Base-by-base conservation (phyloP, 2,797 vertebrate genomes). In the Spinibarbus caldwelli region DNA sequence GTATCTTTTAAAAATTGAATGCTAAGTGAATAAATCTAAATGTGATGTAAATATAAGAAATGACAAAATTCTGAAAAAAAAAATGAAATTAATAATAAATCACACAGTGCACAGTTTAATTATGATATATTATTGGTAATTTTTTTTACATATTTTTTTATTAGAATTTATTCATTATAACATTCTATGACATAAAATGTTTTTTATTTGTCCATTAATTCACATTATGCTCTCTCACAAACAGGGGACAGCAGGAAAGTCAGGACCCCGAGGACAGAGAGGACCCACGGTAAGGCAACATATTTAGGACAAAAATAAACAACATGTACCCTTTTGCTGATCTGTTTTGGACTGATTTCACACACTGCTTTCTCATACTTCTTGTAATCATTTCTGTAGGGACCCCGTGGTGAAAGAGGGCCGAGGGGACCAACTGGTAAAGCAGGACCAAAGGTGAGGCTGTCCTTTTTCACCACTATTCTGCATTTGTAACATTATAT, bases 391-490 rank as follows among this genome's bases (percentile, higher is more conserved):
- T 86, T 78, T 78, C 82, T 87, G 17, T 86, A 99, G 98, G 98
- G 98, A 29, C 98, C 98, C 12, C 94, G 98, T 87, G 98, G 98
- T 82, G 98, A 99, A 90, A 95, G 98, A 93, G 98, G 98, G 75
- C 97, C 98, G 3, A 96, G 98, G 87, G 98, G 98, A 88, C 95
- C 95, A 79, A 99, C 98, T 1, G 98, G 98, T 80, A 99, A 99
- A 91, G 96, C 97, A 6, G 98, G 98, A 89, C 98, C 98, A 75
- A 99, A 99, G 96, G 98, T 99, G 90, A 4, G 36, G 41, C 72
- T 7, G 49, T 82, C 59, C 78, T 66, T 41, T 77, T 17, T n/a
- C 36, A 3, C 10, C 1, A 14, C 6, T 23, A 15, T 31, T 71
- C 59, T 29, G 2, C 12, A 83, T 66, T 21, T 59, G 19, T 62